Percentiles rank a stretch among this genome's conserved stretches.
phyloP scores from a whole-genome alignment of 2,888 invertebrate species.

The Trichacis sp. region DNA sequence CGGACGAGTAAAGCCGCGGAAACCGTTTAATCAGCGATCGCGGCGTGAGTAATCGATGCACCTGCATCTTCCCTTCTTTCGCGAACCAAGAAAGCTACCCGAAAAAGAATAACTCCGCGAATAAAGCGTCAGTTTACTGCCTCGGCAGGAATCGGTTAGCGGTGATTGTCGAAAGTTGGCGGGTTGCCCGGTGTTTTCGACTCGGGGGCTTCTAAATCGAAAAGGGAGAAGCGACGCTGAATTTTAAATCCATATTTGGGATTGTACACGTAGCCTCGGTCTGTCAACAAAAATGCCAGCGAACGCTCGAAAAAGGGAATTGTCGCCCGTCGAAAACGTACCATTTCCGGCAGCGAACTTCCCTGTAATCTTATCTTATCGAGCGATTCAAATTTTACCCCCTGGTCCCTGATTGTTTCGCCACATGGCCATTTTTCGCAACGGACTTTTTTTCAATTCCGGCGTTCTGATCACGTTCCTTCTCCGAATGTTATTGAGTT shows the following conservation, averaged over 20 bases:
- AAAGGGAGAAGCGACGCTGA: slow-evolving; percentile 16
- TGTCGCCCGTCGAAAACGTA: neutral
- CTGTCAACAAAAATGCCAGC: slow-evolving; percentile 8
- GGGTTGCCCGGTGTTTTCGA: slow-evolving; percentile 26
- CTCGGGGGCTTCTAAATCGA: slow-evolving; percentile 21
- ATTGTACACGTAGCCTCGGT: neutral
- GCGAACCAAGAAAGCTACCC: neutral
- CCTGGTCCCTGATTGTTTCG: neutral
- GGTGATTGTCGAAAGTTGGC: slow-evolving; percentile 38
- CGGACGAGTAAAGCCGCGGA: slow-evolving; percentile 17
- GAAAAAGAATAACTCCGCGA: slow-evolving; percentile 10
- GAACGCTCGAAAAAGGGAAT: slow-evolving; percentile 12
- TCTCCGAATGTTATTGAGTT: neutral
- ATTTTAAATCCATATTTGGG: slow-evolving; percentile 28
- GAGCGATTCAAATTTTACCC: neutral
- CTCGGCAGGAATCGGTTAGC: slow-evolving; percentile 31
- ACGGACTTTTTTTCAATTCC: neutral
- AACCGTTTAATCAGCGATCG: slow-evolving; percentile 36
- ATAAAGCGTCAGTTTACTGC: slow-evolving; percentile 24
- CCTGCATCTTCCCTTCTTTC: slow-evolving; percentile 7
- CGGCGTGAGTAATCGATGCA: slow-evolving; percentile 22
- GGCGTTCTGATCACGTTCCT: neutral
- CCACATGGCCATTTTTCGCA: neutral
- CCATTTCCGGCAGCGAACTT: neutral
- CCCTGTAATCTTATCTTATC: neutral